Evolutionary conservation across 2,113 vertebrate species (phyloP).

Genomic region (Lates calcarifer): DNA sequence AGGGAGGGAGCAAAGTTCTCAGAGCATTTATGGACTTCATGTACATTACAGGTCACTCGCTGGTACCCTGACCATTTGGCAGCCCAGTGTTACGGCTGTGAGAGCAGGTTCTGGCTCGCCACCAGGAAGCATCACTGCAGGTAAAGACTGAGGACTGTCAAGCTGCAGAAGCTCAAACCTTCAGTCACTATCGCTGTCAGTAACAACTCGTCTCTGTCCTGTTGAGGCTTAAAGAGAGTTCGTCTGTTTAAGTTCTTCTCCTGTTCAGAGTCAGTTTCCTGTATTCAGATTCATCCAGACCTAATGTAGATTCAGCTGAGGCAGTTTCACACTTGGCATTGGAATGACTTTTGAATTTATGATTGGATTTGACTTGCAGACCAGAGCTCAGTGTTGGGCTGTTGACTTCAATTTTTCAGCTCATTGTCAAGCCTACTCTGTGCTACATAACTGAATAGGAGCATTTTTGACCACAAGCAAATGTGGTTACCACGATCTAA

Average conservation of each 20-base stretch:
- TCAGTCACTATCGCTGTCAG: conserved; percentile 1
- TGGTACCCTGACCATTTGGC: conserved; percentile 98
- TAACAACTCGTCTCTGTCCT: conserved; percentile 4
- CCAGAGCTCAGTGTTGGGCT: neutral
- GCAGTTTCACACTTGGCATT: neutral
- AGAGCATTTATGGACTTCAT: conserved; percentile 5
- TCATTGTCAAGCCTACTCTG: neutral
- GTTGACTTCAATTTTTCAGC: neutral
- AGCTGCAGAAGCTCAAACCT: conserved; percentile 7
- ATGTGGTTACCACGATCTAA: too few species aligned
- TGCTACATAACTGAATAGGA: too few species aligned
- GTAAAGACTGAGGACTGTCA: conserved; percentile 74
- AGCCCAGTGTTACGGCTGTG: conserved; percentile 96
- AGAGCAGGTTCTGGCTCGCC: conserved; percentile 96
- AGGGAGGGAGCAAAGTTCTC: neutral
- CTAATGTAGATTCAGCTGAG: neutral
- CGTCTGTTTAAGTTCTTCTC: neutral
- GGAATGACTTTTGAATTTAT: neutral
- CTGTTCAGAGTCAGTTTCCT: neutral
- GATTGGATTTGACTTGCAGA: neutral
- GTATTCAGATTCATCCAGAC: neutral
- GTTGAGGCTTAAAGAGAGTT: conserved; percentile 8
- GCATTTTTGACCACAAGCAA: too few species aligned
- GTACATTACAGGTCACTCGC: conserved; percentile 91
- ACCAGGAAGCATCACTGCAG: conserved; percentile 98